Evolutionary conservation across 1,140 invertebrate genomes (phyloP), one percentile per base, ranked within the genome.

Genomic region (Nebria ingens): DNA sequence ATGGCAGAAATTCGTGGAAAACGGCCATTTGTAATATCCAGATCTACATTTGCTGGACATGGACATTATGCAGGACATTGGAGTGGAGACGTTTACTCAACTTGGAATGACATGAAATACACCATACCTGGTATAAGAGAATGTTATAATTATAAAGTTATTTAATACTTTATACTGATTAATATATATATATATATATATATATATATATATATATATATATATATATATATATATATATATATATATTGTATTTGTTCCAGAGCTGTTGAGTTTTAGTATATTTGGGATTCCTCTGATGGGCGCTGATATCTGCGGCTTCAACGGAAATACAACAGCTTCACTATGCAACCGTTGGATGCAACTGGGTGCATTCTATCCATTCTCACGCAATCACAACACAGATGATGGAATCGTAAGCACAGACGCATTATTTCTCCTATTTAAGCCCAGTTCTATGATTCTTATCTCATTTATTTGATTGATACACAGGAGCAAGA

Each of bases 251-350:
- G n/a, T n/a, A 59, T 34, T 60, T 53, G 9, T 66, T 71, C 62
- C 71, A 79, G 85, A 85, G 61, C 74, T 92, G 52, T 69, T 94
- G 17, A 83, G 81, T 62, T 91, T 86, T 70, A 88, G 83, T 62
- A 69, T 95, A 51, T 93, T 90, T 73, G 91, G 91, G 52, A 82
- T 91, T 21, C 86, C 89, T 9, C 77, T 91, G 77, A 83, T 91
- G 68, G 92, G 91, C 1, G 85, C 90, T 2, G 91, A 95, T 70
- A 93, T 95, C 59, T 95, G 92, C 73, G 92, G 91, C 1, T 95
- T 93, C 71, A 78, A 79, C 62, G 82, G 81, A 2, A 83, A 91
- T 65, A 84, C 90, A 1, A 91, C 87, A 0, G 71, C 65, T 13
- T 70, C 79, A 20, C 72, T 93, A 1, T 93, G 89, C 66, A 81